Percentiles rank a stretch among this genome's conserved stretches.
phyloP scores from a whole-genome alignment of 1,140 invertebrate genomes.

The honey bee (Apis mellifera) region DNA sequence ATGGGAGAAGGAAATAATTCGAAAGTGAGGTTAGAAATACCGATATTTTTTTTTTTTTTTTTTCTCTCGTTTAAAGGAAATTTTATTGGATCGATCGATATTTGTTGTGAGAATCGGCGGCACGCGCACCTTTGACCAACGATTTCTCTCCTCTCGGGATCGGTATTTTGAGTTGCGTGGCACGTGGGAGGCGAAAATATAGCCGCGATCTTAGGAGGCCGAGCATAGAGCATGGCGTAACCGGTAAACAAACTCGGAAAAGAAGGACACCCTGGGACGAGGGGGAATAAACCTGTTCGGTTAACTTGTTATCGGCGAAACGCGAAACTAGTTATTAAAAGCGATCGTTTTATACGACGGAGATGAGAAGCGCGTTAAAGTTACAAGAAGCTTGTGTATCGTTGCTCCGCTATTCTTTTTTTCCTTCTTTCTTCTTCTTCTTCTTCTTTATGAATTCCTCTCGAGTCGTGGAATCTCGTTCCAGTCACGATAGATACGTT shows the following conservation, averaged over 20 bases:
- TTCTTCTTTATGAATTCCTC: not conserved
- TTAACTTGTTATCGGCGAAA: constrained; percentile 53
- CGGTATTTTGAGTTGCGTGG: constrained; percentile 18
- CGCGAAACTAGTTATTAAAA: constrained; percentile 54
- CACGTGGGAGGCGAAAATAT: constrained; percentile 63
- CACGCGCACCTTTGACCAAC: not conserved
- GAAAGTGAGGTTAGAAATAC: too few species aligned
- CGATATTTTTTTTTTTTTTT: too few species aligned
- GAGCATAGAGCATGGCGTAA: constrained; percentile 56
- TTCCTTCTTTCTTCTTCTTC: not conserved
- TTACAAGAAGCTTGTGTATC: not conserved
- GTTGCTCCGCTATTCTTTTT: not conserved
- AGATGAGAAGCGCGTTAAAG: not conserved
- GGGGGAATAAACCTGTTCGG: constrained; percentile 46
- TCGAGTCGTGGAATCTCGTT: not conserved
- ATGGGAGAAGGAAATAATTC: too few species aligned
- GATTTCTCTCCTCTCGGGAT: constrained; percentile 28
- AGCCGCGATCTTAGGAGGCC: constrained; percentile 11
- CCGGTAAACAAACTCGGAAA: constrained; percentile 53
- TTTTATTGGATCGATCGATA: not conserved
- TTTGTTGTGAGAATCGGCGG: constrained; percentile 40
- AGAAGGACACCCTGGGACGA: constrained; percentile 44
- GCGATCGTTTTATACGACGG: constrained; percentile 19
- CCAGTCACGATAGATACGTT: not conserved
- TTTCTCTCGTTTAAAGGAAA: too few species aligned